Conservation (phyloP, 37 sponge, comb jelly and placozoan species). For the Ianthella basta region DNA sequence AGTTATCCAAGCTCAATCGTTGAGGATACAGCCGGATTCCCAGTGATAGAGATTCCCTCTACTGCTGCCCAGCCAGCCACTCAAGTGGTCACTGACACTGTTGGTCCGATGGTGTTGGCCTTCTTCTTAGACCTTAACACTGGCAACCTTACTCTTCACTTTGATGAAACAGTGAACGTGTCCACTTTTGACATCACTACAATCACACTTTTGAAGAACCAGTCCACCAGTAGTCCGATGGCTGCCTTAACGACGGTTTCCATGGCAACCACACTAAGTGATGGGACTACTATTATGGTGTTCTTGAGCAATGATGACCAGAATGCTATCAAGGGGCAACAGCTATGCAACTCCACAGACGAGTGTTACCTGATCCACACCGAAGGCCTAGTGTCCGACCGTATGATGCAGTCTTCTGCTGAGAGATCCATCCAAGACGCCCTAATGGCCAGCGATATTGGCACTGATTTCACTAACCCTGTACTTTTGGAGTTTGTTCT, state of each 20-base stretch:
- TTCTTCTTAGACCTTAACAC: constrained; percentile 85
- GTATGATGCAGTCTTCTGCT: constrained; percentile 56
- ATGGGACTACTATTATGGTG: constrained; percentile 51
- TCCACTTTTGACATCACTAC: constrained; percentile 49
- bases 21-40: constrained; percentile 65
- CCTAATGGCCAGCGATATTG: constrained; percentile 64
- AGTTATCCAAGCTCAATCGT: constrained; percentile 48
- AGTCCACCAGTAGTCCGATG: constrained; percentile 2
- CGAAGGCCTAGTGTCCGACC: constrained; percentile 59
- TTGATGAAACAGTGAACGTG: constrained; percentile 74
- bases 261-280: not conserved
- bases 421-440: constrained; percentile 56
- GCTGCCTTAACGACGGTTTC: constrained; percentile 50
- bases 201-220: constrained; percentile 58
- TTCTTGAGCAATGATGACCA: constrained; percentile 64
- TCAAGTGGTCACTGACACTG: constrained; percentile 59
- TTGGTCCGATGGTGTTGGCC: constrained; percentile 77
- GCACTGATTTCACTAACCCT: constrained; percentile 71
- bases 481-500: constrained; percentile 39
- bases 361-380: constrained; percentile 76
- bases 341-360: constrained; percentile 74
- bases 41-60: constrained; percentile 43
- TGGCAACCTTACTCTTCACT: constrained; percentile 83
- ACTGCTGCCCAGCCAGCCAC: constrained; percentile 56
- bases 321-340: constrained; percentile 78